Percentiles rank a stretch among this genome's conserved stretches.
These are phyloP conservation scores for Lates calcarifer DNA, from an alignment of 2,113 vertebrate genomes.

Conservation along the genomic window DNA sequence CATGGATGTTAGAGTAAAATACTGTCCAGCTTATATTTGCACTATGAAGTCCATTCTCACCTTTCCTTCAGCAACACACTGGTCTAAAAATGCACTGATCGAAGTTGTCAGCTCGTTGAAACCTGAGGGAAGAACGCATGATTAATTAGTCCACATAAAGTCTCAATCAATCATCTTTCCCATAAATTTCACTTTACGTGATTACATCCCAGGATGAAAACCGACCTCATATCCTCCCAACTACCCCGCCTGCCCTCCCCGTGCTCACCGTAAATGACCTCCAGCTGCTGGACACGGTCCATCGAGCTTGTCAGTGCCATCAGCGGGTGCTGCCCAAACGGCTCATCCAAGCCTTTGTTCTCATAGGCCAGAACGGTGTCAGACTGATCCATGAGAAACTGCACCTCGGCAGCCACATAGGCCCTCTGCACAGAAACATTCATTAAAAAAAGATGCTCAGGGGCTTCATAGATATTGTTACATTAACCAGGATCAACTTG, in stretches of 20 bases:
- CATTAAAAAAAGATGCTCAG: neutral
- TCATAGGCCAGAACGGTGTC: slow-evolving; percentile 96
- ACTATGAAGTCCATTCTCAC: slow-evolving; percentile 76
- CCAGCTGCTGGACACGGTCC: slow-evolving; percentile 93
- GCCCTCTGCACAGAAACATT: slow-evolving; percentile 83
- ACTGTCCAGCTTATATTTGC: neutral
- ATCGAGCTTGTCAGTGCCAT: slow-evolving; percentile 91
- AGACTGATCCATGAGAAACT: slow-evolving; percentile 92
- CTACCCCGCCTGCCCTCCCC: neutral
- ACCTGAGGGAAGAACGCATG: slow-evolving; percentile 79
- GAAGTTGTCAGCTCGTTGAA: slow-evolving; percentile 93
- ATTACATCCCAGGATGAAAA: slow-evolving; percentile 2
- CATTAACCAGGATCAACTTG: neutral
- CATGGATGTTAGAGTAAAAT: neutral
- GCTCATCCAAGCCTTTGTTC: slow-evolving; percentile 89
- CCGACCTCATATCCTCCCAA: slow-evolving; percentile 9
- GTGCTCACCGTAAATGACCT: slow-evolving; percentile 93
- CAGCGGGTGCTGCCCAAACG: slow-evolving; percentile 87
- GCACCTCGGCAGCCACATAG: slow-evolving; percentile 90
- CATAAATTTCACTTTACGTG: neutral
- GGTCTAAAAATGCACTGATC: slow-evolving; percentile 90
- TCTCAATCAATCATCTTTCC: neutral
- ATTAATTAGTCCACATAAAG: slow-evolving; percentile 8
- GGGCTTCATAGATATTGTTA: neutral
- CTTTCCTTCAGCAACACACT: slow-evolving; percentile 93